Evolutionary conservation across 2,113 vertebrate genomes (phyloP), one percentile per base, ranked within the genome.

Genomic region (Oreochromis aureus): DNA sequence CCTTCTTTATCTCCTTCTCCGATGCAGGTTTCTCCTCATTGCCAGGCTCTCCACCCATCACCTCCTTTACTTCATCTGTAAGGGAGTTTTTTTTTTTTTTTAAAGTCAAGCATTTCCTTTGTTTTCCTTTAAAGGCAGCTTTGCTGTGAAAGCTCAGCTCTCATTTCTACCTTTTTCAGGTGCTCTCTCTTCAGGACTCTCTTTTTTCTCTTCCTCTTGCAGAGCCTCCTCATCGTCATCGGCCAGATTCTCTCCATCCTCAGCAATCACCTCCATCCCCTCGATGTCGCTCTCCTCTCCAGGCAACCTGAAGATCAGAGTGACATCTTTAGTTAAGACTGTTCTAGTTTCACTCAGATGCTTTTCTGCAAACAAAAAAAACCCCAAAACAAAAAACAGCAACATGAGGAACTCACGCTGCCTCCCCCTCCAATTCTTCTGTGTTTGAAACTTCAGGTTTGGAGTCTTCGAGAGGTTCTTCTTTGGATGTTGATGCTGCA

Each of bases 201-300:
- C 1, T 0, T 66, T 30, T 18, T 63, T 4, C 18, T 86, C 81
- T 6, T 19, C 36, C 1, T 89, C 89, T 1, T 89, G 81, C 30
- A 46, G 10, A 7, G 4, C 22, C 41, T 88, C 89, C 12, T 88
- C 90, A 4, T 63, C 82, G 1, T 86, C 88, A 2, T 86, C 63
- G 12, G 87, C 46, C 59, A 89, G 30, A 16, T 73, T 71, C 53
- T 92, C 90, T 36, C 85, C 91, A 7, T 95, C 94, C 87, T 95
- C 95, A 24, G 91, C 95, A 6, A 95, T 91, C 79, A 96, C 94
- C 80, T 91, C 94, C 94, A 95, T 94, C 30, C 94, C 95, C 83
- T 95, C 95, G 9, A 95, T 92, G 89, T 96, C 95, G 24, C 93
- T 95, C 6, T 93, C 94, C 7, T 93, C 93, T 4, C 22, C 87